These are phyloP conservation scores for Diorhabda elongata DNA, from an alignment of 1,140 invertebrate species.

Conservation along the genomic window DNA sequence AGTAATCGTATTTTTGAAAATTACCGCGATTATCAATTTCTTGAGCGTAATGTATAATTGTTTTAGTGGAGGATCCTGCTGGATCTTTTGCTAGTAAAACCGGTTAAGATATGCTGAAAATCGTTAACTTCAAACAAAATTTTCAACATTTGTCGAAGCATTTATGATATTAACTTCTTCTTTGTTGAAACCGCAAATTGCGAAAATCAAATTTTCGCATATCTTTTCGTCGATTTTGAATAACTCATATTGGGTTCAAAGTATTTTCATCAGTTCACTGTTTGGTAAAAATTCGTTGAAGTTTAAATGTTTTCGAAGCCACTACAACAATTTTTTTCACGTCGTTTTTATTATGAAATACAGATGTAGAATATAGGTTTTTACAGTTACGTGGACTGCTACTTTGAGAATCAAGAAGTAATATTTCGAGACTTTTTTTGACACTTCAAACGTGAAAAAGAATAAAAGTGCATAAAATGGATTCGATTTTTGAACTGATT, in stretches of 20 bases:
- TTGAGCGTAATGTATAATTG: slow-evolving; percentile 68
- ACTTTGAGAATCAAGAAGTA: too few relatives aligned
- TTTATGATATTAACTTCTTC: slow-evolving; percentile 57
- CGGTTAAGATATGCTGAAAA: slow-evolving; percentile 47
- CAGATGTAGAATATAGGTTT: too few relatives aligned
- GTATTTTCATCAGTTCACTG: slow-evolving; percentile 54
- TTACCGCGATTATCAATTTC: slow-evolving; percentile 56
- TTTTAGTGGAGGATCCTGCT: slow-evolving; percentile 74
- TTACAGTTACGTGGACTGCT: too few relatives aligned
- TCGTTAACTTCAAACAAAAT: too few relatives aligned
- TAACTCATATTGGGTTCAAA: slow-evolving; percentile 60
- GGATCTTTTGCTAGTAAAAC: slow-evolving; percentile 71
- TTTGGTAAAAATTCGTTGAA: slow-evolving; percentile 65
- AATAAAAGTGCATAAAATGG: too few relatives aligned
- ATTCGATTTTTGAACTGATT: too few relatives aligned
- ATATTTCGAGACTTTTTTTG: too few relatives aligned
- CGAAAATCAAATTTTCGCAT: slow-evolving; percentile 64
- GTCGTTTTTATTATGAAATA: too few relatives aligned
- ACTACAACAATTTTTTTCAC: slow-evolving; percentile 45
- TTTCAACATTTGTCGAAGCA: neutral
- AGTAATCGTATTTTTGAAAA: slow-evolving; percentile 67
- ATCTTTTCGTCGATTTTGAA: slow-evolving; percentile 54
- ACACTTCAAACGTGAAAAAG: too few relatives aligned
- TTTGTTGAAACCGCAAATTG: slow-evolving; percentile 64
- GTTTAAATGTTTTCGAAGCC: slow-evolving; percentile 56